Evolutionary conservation across 2,113 vertebrate genomes (phyloP).

Genomic region (Brachirus orientalis): DNA sequence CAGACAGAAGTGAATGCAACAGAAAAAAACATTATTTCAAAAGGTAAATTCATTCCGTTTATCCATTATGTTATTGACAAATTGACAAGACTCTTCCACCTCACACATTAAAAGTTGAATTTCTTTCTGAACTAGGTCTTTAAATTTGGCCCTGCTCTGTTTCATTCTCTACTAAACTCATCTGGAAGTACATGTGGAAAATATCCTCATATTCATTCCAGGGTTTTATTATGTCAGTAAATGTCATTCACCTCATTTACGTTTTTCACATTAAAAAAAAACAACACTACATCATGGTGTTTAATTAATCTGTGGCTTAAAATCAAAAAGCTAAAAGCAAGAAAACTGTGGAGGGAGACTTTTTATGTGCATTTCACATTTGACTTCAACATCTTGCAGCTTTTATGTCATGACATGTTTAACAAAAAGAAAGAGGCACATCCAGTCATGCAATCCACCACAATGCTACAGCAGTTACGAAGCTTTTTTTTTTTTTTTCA

Average conservation of each 20-base stretch:
- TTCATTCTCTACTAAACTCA: constrained; percentile 16
- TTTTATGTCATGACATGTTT: constrained; percentile 3
- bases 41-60: too few species aligned
- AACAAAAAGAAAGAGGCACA: background rate
- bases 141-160: background rate
- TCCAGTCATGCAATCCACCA: constrained; percentile 2
- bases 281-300: constrained; percentile 41
- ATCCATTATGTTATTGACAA: background rate
- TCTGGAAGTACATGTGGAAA: constrained; percentile 32
- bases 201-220: constrained; percentile 34
- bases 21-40: background rate
- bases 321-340: background rate
- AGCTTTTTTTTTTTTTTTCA: background rate
- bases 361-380: constrained; percentile 4
- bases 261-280: constrained; percentile 36
- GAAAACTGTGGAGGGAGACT: too few species aligned
- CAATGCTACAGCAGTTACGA: constrained; percentile 1
- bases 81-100: background rate
- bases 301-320: constrained; percentile 38
- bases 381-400: background rate
- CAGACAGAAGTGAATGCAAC: too few species aligned
- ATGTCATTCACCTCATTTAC: constrained; percentile 62
- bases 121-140: background rate
- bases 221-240: constrained; percentile 59
- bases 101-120: background rate